Evolutionary conservation across 2,113 vertebrate species (phyloP).

Genomic region (Gymnogyps californianus): DNA sequence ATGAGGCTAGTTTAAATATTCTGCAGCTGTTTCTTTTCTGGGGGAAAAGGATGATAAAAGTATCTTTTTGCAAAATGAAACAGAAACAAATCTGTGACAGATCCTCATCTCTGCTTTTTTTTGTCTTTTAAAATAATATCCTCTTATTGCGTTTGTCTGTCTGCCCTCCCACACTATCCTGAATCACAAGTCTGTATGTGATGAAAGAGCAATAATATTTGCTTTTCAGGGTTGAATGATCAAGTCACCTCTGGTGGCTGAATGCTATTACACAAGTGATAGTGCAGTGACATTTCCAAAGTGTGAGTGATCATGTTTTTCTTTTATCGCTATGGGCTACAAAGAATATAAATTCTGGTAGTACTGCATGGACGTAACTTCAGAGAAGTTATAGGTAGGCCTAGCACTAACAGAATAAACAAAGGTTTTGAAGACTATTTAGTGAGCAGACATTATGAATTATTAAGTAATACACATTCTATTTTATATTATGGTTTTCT

Average conservation of each 20-base stretch:
- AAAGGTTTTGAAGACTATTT: not conserved
- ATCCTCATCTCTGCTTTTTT: not conserved
- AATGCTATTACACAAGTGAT: constrained; percentile 34
- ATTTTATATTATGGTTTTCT: not conserved
- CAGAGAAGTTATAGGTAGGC: not conserved
- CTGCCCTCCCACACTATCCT: not conserved
- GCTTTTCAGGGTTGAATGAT: constrained; percentile 56
- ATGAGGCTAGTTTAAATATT: constrained; percentile 37
- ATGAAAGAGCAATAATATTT: constrained; percentile 58
- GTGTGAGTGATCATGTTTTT: constrained; percentile 15
- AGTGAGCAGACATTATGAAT: not conserved
- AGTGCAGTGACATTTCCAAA: constrained; percentile 43
- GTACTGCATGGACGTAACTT: not conserved
- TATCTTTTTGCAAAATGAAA: not conserved
- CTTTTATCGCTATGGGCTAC: not conserved
- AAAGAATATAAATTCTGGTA: not conserved
- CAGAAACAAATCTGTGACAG: not conserved
- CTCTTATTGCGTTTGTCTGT: not conserved
- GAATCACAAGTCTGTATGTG: constrained; percentile 3
- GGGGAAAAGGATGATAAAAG: not conserved
- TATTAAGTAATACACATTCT: constrained; percentile 3
- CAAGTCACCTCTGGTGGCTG: constrained; percentile 38
- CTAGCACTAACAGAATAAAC: not conserved
- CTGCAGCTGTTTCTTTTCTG: constrained; percentile 53
- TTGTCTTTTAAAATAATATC: not conserved